Evolutionary conservation across 2,888 invertebrate genomes (phyloP).

Genomic region (Portevinia maculata): DNA sequence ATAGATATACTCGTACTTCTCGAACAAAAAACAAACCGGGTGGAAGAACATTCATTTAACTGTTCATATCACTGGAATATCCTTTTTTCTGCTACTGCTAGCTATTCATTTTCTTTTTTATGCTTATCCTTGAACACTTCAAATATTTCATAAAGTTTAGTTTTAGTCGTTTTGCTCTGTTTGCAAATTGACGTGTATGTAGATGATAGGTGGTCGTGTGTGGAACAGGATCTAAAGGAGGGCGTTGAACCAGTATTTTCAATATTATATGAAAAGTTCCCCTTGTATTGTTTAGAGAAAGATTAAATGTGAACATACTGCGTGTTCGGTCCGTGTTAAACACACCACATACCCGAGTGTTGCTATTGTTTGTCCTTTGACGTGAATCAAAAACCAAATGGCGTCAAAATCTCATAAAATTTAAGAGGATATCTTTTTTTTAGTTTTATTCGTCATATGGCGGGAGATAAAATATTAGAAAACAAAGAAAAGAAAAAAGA

Average conservation of each 20-base stretch:
- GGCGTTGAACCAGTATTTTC: background rate
- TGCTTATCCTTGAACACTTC: slow-evolving; percentile 63
- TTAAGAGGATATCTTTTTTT: slow-evolving; percentile 63
- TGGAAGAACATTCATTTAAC: slow-evolving; percentile 70
- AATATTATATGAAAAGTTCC: slow-evolving; percentile 15
- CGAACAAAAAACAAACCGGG: slow-evolving; percentile 67
- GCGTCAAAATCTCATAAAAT: slow-evolving; percentile 70
- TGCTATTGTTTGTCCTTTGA: slow-evolving; percentile 45
- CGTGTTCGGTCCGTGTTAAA: background rate
- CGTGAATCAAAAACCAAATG: slow-evolving; percentile 67
- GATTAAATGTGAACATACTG: slow-evolving; percentile 11
- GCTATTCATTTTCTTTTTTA: slow-evolving; percentile 37
- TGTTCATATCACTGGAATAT: slow-evolving; percentile 69
- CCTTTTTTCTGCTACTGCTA: slow-evolving; percentile 25
- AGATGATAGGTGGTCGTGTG: slow-evolving; percentile 24
- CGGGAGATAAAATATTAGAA: slow-evolving; percentile 23
- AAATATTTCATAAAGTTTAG: slow-evolving; percentile 72
- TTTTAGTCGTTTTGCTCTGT: slow-evolving; percentile 61
- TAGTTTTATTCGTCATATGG: slow-evolving; percentile 66
- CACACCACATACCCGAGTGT: background rate
- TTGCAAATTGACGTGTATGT: slow-evolving; percentile 64
- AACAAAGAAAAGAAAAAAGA: background rate
- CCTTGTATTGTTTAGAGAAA: slow-evolving; percentile 2
- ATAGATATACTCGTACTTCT: slow-evolving; percentile 33
- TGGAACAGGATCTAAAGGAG: background rate